Conservation (phyloP, 2,113 vertebrate species). For the Channa maculata region DNA sequence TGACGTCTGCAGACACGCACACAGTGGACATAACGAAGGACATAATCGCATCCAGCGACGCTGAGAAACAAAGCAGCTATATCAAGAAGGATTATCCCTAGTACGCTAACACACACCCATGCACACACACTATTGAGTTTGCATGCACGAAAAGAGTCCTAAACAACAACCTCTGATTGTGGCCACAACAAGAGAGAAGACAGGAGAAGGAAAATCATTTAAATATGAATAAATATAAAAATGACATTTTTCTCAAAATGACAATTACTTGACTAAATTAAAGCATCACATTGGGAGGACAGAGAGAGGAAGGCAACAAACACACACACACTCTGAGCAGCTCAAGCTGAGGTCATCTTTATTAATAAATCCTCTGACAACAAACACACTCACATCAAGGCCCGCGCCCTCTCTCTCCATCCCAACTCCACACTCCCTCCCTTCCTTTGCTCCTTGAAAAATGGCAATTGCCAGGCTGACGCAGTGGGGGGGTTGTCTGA, state of each 20-base stretch:
- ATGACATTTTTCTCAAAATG: slow-evolving; percentile 16
- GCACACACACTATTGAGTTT: slow-evolving; percentile 21
- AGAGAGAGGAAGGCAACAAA: slow-evolving; percentile 4
- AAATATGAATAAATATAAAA: slow-evolving; percentile 15
- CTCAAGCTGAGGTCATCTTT: slow-evolving; percentile 77
- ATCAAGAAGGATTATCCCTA: slow-evolving; percentile 69
- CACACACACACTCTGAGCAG: slow-evolving; percentile 26
- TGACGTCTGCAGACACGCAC: slow-evolving; percentile 44
- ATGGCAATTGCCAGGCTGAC: slow-evolving; percentile 72
- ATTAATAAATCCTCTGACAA: slow-evolving; percentile 78
- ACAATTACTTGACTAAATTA: slow-evolving; percentile 34
- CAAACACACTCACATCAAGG: slow-evolving; percentile 71
- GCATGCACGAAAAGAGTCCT: slow-evolving; percentile 33
- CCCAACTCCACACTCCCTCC: slow-evolving; percentile 43
- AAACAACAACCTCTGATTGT: slow-evolving; percentile 17
- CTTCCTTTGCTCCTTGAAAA: slow-evolving; percentile 65
- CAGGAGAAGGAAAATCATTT: not conserved
- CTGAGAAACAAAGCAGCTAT: slow-evolving; percentile 67
- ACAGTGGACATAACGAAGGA: slow-evolving; percentile 60
- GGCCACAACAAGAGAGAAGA: slow-evolving; percentile 14
- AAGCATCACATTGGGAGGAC: slow-evolving; percentile 24
- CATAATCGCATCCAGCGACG: slow-evolving; percentile 63
- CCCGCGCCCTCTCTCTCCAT: slow-evolving; percentile 52
- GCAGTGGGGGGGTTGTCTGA: slow-evolving; percentile 62
- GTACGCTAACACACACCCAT: slow-evolving; percentile 25